A percentile compares a stretch with the other conserved stretches of the same genome.
Conservation (phyloP, 2,797 vertebrate genomes). For the Enteromius radiatus region DNA sequence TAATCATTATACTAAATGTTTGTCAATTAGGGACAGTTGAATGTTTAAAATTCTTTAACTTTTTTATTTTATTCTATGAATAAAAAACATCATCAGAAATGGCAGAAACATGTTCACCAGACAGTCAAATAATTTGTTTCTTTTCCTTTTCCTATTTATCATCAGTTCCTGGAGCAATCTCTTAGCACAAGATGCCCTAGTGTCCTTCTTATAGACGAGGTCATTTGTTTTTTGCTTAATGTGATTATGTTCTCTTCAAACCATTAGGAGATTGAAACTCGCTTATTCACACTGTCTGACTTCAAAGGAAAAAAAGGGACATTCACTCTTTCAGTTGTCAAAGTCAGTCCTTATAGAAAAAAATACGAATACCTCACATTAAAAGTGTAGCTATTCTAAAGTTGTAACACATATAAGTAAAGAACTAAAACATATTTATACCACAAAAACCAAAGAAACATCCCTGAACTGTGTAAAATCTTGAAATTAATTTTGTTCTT, state of each 20-base stretch:
- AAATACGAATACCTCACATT: not conserved
- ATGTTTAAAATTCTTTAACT: too few species aligned
- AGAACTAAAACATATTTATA: not conserved
- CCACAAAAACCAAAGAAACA: not conserved
- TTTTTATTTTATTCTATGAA: conserved; percentile 2
- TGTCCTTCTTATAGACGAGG: conserved; percentile 73
- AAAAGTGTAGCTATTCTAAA: not conserved
- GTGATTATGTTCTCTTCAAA: conserved; percentile 76
- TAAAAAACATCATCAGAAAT: not conserved
- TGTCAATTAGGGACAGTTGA: too few species aligned
- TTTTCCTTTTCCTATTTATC: too few species aligned
- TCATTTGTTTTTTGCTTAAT: conserved; percentile 75
- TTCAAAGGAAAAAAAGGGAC: not conserved
- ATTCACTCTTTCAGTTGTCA: conserved; percentile 9
- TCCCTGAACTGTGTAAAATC: not conserved
- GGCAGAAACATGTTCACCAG: not conserved
- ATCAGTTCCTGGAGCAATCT: conserved; percentile 78
- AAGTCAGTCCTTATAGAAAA: not conserved
- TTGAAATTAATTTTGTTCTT: not conserved
- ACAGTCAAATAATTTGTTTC: conserved; percentile 12
- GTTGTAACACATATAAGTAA: not conserved
- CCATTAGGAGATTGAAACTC: conserved; percentile 78
- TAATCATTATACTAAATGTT: too few species aligned
- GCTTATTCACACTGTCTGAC: conserved; percentile 66
- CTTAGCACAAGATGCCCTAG: conserved; percentile 70